phyloP scores from a whole-genome alignment of 2,113 vertebrate species.

The Osmerus eperlanus region DNA sequence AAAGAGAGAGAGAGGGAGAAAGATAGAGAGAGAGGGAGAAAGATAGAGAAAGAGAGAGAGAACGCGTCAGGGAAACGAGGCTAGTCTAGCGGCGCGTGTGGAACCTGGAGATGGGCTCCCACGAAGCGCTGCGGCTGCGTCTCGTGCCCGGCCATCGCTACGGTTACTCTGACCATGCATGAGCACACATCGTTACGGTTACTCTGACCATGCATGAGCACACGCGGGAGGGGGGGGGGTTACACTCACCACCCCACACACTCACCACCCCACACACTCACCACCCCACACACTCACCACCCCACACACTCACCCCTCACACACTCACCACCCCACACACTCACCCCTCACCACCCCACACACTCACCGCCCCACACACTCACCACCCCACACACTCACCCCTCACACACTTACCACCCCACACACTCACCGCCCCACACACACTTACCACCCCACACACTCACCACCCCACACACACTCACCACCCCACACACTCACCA shows the following conservation, averaged over 20 bases:
- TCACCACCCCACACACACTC: too few relatives aligned
- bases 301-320: too few relatives aligned
- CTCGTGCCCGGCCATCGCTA: constrained; percentile 72
- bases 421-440: constrained; percentile 18
- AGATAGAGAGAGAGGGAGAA: constrained; percentile 21
- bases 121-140: constrained; percentile 64
- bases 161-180: constrained; percentile 67
- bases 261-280: constrained; percentile 14
- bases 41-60: constrained; percentile 17
- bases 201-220: constrained; percentile 66
- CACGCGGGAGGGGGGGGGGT: constrained; percentile 19
- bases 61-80: constrained; percentile 18
- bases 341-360: too few relatives aligned
- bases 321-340: too few relatives aligned
- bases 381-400: too few relatives aligned
- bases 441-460: constrained; percentile 16
- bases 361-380: too few relatives aligned
- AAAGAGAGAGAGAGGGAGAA: constrained; percentile 12
- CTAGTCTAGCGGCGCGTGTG: constrained; percentile 51
- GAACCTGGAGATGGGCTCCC: constrained; percentile 57
- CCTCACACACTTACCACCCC: too few relatives aligned
- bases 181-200: constrained; percentile 70
- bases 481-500: too few relatives aligned
- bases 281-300: not conserved
- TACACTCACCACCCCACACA: constrained; percentile 19